These are phyloP conservation scores for Leptobrachium leishanense DNA, from an alignment of 2,113 vertebrate species.

Conservation along the genomic window DNA sequence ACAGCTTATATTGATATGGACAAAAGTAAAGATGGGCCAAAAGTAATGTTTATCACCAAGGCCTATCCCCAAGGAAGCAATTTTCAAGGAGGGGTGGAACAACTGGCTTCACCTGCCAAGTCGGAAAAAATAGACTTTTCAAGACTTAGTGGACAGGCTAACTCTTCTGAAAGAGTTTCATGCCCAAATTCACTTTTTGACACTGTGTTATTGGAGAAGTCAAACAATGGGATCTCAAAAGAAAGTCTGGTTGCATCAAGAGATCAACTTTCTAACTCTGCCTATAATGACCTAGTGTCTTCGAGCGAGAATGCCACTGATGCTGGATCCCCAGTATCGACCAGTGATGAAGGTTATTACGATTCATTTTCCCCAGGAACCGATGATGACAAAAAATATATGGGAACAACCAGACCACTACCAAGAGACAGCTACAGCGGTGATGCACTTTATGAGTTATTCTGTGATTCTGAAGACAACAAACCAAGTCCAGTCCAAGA, in stretches of 20 bases:
- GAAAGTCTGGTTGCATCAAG: not conserved
- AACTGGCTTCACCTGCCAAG: slow-evolving; percentile 72
- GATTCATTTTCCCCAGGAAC: slow-evolving; percentile 76
- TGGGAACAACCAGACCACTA: slow-evolving; percentile 61
- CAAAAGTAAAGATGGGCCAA: slow-evolving; percentile 53
- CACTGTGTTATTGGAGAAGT: not conserved
- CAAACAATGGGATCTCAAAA: not conserved
- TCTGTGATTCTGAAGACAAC: slow-evolving; percentile 71
- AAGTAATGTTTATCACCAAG: slow-evolving; percentile 55
- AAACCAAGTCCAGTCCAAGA: slow-evolving; percentile 66
- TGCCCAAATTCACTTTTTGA: slow-evolving; percentile 62
- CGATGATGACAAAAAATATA: slow-evolving; percentile 71
- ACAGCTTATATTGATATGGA: slow-evolving; percentile 68
- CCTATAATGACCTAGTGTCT: slow-evolving; percentile 56
- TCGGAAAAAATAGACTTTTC: slow-evolving; percentile 68
- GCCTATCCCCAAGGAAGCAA: slow-evolving; percentile 59
- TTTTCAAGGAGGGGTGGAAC: slow-evolving; percentile 72
- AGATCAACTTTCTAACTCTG: slow-evolving; percentile 25
- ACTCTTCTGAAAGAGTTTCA: slow-evolving; percentile 59
- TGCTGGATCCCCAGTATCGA: slow-evolving; percentile 71
- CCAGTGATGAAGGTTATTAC: slow-evolving; percentile 84
- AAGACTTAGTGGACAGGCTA: slow-evolving; percentile 75
- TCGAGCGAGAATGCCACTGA: slow-evolving; percentile 68
- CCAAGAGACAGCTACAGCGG: slow-evolving; percentile 82
- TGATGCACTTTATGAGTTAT: slow-evolving; percentile 83